Evolutionary conservation across 53 echinoderm and acorn worm species (phyloP).

Genomic region (Antedon mediterranea): DNA sequence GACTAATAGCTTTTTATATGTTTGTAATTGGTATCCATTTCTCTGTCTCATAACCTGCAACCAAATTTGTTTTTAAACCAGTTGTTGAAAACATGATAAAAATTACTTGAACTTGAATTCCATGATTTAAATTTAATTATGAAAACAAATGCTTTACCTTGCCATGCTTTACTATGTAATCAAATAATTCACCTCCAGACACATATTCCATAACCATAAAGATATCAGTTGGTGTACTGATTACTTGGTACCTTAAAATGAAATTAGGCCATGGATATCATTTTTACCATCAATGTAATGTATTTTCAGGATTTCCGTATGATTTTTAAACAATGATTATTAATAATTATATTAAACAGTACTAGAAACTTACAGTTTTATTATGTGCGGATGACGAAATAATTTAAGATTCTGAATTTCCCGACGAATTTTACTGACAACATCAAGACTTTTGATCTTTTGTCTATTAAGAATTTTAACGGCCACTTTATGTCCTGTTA

Average conservation of each 20-base stretch:
- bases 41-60: too few species aligned
- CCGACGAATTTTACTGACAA: slow-evolving; percentile 85
- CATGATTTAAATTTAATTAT: too few species aligned
- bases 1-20: too few species aligned
- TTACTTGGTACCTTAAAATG: slow-evolving; percentile 76
- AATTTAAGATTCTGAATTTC: slow-evolving; percentile 98
- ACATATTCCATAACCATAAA: slow-evolving; percentile 99
- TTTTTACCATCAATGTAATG: too few species aligned
- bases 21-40: too few species aligned
- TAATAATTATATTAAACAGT: background rate
- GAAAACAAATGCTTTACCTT: too few species aligned
- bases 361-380: slow-evolving; percentile 76
- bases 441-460: slow-evolving; percentile 97
- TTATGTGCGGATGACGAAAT: slow-evolving; percentile 94
- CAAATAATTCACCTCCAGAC: slow-evolving; percentile 93
- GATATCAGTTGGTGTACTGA: slow-evolving; percentile 99
- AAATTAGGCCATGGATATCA: background rate
- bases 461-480: slow-evolving; percentile 95
- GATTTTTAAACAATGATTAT: too few species aligned
- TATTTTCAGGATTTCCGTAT: too few species aligned
- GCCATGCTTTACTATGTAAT: slow-evolving; percentile 98
- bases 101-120: too few species aligned
- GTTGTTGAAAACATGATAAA: too few species aligned
- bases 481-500: slow-evolving; percentile 86
- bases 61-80: too few species aligned